Base-by-base conservation (phyloP, 2,113 vertebrate genomes). In the Murina feae region DNA sequence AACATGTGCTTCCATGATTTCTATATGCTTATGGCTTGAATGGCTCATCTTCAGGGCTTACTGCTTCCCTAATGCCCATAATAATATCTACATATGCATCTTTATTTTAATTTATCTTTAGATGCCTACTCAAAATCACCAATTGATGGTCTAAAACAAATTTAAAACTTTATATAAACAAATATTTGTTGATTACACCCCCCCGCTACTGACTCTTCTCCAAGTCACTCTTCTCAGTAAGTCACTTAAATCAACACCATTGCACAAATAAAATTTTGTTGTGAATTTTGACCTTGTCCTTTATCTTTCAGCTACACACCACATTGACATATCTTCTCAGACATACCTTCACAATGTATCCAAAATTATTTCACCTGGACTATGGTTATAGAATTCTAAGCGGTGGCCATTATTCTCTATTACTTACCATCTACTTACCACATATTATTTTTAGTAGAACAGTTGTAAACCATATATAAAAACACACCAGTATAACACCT, bases 161-260 rank as follows among this genome's bases (percentile, higher is more conserved):
- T 21, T 28, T 63, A 49, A 69, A 90, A 49, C 3, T 20, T 44
- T 74, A 49, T 37, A 1, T 65, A 75, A 74, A 44, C 37, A 44
- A 42, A n/a, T 60, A 51, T 42, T 79, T 88, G 6, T 42, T 91
- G 44, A 78, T 89, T 17, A 63, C 14, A 63, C 14, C 68, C 9
- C 44, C 6, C 1, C 2, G 21, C 18, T 1, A 79, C 2, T 65
- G 4, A 39, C 4, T 55, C 17, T 44, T 39, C 0, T 69, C 13
- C 25, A 74, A 35, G 9, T 68, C 4, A 84, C 1, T 3, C 4
- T 49, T 4, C 9, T 83, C 5, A 84, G 39, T 37, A 89, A 25
- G 12, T n/a, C 32, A 83, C 28, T 63, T 86, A 37, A 84, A 35
- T 60, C 4, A 66, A 63, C 3, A 53, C 0, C 47, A 58, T 11